Conservation (phyloP, 2,113 vertebrate genomes). For the Chlorodrepanis virens region DNA sequence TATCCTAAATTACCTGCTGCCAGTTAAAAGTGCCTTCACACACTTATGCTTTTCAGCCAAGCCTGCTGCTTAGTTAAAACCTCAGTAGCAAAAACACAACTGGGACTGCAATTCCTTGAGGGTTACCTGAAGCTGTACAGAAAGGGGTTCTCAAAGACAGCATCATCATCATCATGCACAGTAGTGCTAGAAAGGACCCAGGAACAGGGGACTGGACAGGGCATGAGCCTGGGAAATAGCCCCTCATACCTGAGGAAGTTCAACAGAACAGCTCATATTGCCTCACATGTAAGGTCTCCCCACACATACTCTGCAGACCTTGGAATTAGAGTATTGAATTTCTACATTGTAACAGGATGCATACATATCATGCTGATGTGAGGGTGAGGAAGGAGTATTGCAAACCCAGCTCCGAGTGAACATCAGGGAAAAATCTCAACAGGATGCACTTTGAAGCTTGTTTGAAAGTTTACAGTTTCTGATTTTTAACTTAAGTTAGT, state of each 20-base stretch:
- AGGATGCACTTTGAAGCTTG: neutral
- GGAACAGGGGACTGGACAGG: neutral
- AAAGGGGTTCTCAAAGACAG: neutral
- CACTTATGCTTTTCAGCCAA: neutral
- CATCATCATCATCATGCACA: neutral
- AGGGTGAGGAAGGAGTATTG: neutral
- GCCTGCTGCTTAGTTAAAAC: constrained; percentile 21
- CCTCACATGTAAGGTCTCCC: neutral
- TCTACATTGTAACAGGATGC: neutral
- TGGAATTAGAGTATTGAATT: neutral
- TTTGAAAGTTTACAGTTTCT: neutral
- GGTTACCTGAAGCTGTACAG: neutral
- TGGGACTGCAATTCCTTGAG: neutral
- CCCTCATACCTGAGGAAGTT: neutral
- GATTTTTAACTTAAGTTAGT: neutral
- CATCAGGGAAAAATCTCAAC: neutral
- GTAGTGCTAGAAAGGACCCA: neutral
- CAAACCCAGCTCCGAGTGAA: neutral
- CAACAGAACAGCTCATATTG: neutral
- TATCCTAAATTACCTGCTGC: neutral
- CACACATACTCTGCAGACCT: neutral
- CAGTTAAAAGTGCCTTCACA: constrained; percentile 33
- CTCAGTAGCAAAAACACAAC: neutral
- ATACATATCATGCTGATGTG: neutral
- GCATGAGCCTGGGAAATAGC: neutral